Evolutionary conservation across 2,113 vertebrate species (phyloP).

Genomic region (Pollimyrus isidori): DNA sequence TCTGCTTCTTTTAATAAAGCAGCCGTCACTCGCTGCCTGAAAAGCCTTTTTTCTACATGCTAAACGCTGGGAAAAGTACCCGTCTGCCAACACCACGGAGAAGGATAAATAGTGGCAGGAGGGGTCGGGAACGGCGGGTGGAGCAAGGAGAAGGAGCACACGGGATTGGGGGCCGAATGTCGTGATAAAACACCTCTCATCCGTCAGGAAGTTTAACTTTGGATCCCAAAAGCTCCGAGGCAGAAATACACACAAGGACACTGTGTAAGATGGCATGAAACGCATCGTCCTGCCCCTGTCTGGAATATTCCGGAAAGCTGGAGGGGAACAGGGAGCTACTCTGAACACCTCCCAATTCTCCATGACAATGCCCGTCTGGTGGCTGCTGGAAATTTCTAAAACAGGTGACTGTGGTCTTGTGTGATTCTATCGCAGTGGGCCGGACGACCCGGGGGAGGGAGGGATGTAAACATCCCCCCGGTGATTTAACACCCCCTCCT

Average conservation of each 20-base stretch:
- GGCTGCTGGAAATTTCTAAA: neutral
- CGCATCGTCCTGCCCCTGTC: neutral
- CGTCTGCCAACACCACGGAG: slow-evolving; percentile 62
- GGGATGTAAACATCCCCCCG: neutral
- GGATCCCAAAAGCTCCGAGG: neutral
- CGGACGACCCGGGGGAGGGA: neutral
- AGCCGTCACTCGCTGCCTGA: slow-evolving; percentile 59
- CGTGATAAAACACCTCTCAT: slow-evolving; percentile 48
- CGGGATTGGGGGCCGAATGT: slow-evolving; percentile 46
- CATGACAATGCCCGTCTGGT: neutral
- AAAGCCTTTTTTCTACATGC: slow-evolving; percentile 58
- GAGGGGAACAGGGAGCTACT: neutral
- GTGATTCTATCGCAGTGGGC: neutral
- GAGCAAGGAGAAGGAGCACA: slow-evolving; percentile 41
- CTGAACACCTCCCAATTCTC: neutral
- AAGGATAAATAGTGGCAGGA: slow-evolving; percentile 58
- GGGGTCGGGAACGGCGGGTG: slow-evolving; percentile 34
- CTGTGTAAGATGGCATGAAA: neutral
- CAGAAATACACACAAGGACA: neutral
- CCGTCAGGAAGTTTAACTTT: slow-evolving; percentile 17
- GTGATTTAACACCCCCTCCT: slow-evolving; percentile 26
- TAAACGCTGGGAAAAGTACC: slow-evolving; percentile 68
- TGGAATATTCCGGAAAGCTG: neutral
- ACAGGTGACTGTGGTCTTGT: neutral
- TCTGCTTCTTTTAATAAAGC: slow-evolving; percentile 69